Base-by-base conservation (phyloP, 2,888 invertebrate species). In the Hydrotaea diabolus region DNA sequence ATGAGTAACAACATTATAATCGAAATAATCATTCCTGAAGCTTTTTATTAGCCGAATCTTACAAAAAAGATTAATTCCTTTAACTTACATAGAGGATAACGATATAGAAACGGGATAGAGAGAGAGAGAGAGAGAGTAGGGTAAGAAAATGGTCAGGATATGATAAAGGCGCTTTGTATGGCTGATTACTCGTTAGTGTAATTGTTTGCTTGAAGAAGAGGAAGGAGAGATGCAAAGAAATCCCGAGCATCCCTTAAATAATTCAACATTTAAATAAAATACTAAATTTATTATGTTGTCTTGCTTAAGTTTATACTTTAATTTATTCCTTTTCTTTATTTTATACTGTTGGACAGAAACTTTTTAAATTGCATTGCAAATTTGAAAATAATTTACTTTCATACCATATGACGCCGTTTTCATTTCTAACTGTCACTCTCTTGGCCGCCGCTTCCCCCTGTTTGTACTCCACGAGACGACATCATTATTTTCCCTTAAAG, bases 371-470 rank as follows among this genome's bases (percentile, higher is more conserved):
- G 59, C 26, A 46, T 74, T 43, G 15, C 49, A 49, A 79, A 85
- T 85, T 64, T 66, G n/a, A 85, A 85, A 81, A 85, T 85, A 85
- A 85, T 85, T 81, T 76, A 85, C 84, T 85, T 74, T 46, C 21
- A 36, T 31, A 55, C 64, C 84, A 81, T 73, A 81, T 84, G 84
- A 81, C 78, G 69, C 73, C 62, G 8, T 43, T 39, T 53, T 74
- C 43, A 43, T 26, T 64, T 59, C n/a, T n/a, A n/a, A n/a, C n/a
- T n/a, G n/a, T n/a, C 43, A 21, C 43, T 72, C 7, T 62, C 9
- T 31, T 26, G 31, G 8, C 17, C 31, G 2, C 8, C 62, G 31
- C 3, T 23, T 26, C 59, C 9, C 1, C 26, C 1, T 59, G 23
- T 75, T n/a, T 23, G 31, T 2, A 1, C 55, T 55, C 62, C 26